Evolutionary conservation across 2,888 invertebrate genomes (phyloP).

Genomic region (Aporophyla nigra): DNA sequence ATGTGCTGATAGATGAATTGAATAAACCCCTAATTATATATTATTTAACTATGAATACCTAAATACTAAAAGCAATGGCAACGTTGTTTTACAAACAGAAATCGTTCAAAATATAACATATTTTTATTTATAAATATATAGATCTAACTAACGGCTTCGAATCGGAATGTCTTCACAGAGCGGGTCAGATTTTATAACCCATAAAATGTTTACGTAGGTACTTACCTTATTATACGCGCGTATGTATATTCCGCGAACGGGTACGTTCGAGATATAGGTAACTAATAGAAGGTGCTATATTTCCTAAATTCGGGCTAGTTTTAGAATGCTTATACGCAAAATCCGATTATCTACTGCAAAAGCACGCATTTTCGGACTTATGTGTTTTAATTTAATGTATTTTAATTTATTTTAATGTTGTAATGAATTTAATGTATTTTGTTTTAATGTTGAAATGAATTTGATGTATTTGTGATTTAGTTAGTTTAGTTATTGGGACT

Average conservation of each 20-base stretch:
- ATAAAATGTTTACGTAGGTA: constrained; percentile 32
- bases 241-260: not conserved
- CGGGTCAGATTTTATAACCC: constrained; percentile 13
- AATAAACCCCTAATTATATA: not conserved
- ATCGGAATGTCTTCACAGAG: constrained; percentile 19
- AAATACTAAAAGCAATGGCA: not conserved
- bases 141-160: not conserved
- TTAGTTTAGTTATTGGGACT: too few species aligned
- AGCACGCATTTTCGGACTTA: not conserved
- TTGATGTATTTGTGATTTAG: too few species aligned
- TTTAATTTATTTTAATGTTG: too few species aligned
- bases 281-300: not conserved
- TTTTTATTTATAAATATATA: not conserved
- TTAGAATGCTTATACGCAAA: not conserved
- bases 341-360: too few species aligned
- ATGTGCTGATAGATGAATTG: not conserved
- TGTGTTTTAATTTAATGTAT: too few species aligned
- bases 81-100: too few species aligned
- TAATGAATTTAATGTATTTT: too few species aligned
- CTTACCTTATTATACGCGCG: constrained; percentile 18
- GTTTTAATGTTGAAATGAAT: too few species aligned
- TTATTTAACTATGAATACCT: not conserved
- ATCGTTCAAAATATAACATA: not conserved
- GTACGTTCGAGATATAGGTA: too few species aligned
- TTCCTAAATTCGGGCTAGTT: not conserved